These are phyloP conservation scores for Cataglyphis hispanica DNA, from an alignment of 1,140 invertebrate species.

Conservation along the genomic window DNA sequence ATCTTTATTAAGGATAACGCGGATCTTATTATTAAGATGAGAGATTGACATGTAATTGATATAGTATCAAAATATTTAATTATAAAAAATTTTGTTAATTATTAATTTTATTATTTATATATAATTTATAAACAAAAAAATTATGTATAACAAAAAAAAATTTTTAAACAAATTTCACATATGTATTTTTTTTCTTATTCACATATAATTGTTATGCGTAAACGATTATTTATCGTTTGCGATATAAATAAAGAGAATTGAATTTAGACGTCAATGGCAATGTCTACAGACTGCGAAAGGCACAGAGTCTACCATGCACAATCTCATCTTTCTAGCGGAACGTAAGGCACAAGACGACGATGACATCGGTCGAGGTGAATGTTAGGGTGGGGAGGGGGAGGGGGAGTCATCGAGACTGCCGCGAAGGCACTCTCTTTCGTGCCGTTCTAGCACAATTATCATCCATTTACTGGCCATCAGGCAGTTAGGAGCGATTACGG, in stretches of 20 bases:
- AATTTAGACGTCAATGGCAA: slow-evolving; percentile 8
- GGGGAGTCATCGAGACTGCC: slow-evolving; percentile 76
- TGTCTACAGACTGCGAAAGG: slow-evolving; percentile 22
- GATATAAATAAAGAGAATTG: background rate
- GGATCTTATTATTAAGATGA: background rate
- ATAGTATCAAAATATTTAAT: background rate
- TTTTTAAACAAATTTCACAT: background rate
- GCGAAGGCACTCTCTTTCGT: slow-evolving; percentile 67
- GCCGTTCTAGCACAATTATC: slow-evolving; percentile 82
- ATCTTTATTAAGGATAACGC: background rate
- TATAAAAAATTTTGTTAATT: background rate
- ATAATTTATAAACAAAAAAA: no score
- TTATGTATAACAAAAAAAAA: no score
- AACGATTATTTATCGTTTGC: background rate
- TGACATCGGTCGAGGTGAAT: slow-evolving; percentile 60
- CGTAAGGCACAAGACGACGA: slow-evolving; percentile 42
- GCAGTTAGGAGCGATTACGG: slow-evolving; percentile 84
- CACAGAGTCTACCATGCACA: background rate
- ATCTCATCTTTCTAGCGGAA: slow-evolving; percentile 25
- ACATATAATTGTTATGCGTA: no score
- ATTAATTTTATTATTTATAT: no score
- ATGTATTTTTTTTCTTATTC: background rate
- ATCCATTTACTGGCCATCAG: slow-evolving; percentile 85
- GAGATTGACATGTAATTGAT: no score
- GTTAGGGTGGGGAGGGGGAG: no score